Evolutionary conservation across 2,888 invertebrate genomes (phyloP), one percentile per base, ranked within the genome.

Genomic region (Drosophila robusta): DNA sequence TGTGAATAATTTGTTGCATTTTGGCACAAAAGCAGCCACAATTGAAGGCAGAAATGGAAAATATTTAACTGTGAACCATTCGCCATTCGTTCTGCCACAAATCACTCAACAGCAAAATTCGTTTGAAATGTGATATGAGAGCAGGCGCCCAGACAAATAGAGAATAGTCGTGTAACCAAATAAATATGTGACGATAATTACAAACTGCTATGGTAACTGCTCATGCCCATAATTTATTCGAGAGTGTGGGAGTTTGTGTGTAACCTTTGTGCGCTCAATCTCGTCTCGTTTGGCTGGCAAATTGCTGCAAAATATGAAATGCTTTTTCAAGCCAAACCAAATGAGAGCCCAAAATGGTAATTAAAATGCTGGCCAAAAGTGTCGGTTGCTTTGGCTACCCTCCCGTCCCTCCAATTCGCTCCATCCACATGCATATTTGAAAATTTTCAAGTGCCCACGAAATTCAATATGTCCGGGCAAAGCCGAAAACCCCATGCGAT

Each of bases 331-430:
- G 45, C 41, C 44, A 39, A 32, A 29, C 58, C 42, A 44, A 54
- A 54, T 45, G 34, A 34, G 24, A 54, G 41, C 49, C 68, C 64
- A 39, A 51, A 69, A 82, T 81, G 83, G 86, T 81, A 86, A 81
- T 81, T 81, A 81, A 81, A 85, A 86, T 71, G 73, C 66, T 73
- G 71, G 81, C 78, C 81, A 67, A 84, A 80, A 80, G 78, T 71
- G 69, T 75, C 60, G 87, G 78, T 64, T 64, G 75, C 52, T 56
- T 56, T 64, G 46, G 41, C 22, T 7, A 4, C 41, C 7, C 2
- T 11, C 34, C 32, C 4, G 1, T 11, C 34, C 8, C 26, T 1
- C 7, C 26, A 29, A 18, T 1, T 18, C 18, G 1, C 18, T 2
- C 18, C 18, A 18, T 18, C 26, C 50, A 22, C 45, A 47, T 39